phyloP scores from a whole-genome alignment of 2,888 invertebrate species.

The Isotomurus palustris region DNA sequence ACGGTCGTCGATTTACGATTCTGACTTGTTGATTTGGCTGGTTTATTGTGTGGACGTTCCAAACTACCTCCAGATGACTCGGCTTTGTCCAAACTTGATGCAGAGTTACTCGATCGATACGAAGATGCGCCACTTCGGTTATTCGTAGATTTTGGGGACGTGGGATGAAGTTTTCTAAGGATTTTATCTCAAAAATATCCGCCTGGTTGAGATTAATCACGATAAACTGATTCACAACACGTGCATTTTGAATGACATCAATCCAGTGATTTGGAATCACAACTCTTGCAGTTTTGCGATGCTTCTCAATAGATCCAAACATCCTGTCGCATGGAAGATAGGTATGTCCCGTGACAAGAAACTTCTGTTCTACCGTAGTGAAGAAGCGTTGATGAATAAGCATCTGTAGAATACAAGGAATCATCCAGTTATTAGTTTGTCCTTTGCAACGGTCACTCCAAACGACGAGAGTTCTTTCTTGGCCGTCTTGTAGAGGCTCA shows the following conservation, averaged over 20 bases:
- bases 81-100: too few relatives aligned
- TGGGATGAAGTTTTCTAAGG: too few relatives aligned
- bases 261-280: background rate
- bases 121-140: too few relatives aligned
- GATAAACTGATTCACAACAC: background rate
- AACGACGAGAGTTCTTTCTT: background rate
- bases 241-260: background rate
- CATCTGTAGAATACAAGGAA: background rate
- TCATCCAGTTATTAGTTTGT: background rate
- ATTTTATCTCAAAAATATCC: too few relatives aligned
- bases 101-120: too few relatives aligned
- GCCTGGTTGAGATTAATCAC: too few relatives aligned
- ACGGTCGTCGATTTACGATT: too few relatives aligned
- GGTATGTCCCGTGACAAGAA: background rate
- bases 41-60: too few relatives aligned
- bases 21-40: too few relatives aligned
- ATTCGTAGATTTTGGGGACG: too few relatives aligned
- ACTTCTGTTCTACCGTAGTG: background rate
- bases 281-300: background rate
- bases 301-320: background rate
- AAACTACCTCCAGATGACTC: too few relatives aligned
- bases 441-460: background rate
- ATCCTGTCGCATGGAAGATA: background rate
- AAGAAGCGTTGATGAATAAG: background rate
- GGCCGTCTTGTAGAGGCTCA: background rate